Percentiles rank a stretch among this genome's conserved stretches.
These are phyloP conservation scores for Agonopterix alstromeriana DNA, from an alignment of 2,888 invertebrate genomes.

Conservation along the genomic window DNA sequence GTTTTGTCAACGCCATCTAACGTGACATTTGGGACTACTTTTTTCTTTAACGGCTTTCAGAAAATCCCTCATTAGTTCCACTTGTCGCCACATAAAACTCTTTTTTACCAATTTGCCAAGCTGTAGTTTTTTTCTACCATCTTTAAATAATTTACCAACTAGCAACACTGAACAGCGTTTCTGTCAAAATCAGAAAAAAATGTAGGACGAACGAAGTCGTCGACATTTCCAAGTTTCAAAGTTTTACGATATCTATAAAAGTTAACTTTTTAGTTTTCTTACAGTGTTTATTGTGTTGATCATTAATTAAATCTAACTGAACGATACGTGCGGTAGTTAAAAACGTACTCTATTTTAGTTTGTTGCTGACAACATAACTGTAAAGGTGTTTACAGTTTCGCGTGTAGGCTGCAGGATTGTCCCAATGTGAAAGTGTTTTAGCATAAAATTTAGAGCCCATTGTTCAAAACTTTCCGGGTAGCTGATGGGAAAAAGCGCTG, in stretches of 20 bases:
- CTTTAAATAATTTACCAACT: neutral
- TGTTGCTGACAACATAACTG: conserved; percentile 50
- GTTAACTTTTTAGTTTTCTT: conserved; percentile 22
- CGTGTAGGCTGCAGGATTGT: conserved; percentile 53
- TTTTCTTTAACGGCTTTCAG: too few species aligned
- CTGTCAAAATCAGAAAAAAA: conserved; percentile 9
- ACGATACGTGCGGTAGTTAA: conserved; percentile 11
- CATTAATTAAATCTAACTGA: conserved; percentile 13
- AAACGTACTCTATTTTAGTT: conserved; percentile 26
- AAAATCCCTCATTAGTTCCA: too few species aligned
- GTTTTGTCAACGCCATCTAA: too few species aligned
- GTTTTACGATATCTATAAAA: conserved; percentile 35
- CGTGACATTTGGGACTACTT: too few species aligned
- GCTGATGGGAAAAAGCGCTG: conserved; percentile 48
- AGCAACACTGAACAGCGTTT: conserved; percentile 8
- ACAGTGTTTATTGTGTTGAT: conserved; percentile 7
- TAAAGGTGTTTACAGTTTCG: conserved; percentile 69
- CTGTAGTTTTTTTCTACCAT: too few species aligned
- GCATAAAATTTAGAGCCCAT: conserved; percentile 72
- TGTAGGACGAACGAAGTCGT: conserved; percentile 38
- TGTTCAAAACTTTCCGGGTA: conserved; percentile 66
- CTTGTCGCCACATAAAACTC: too few species aligned
- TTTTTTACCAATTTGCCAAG: too few species aligned
- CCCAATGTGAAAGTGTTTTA: conserved; percentile 73
- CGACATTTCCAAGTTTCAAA: conserved; percentile 55